Evolutionary conservation across 2,797 vertebrate species (phyloP).

Genomic region (Tadarida brasiliensis): DNA sequence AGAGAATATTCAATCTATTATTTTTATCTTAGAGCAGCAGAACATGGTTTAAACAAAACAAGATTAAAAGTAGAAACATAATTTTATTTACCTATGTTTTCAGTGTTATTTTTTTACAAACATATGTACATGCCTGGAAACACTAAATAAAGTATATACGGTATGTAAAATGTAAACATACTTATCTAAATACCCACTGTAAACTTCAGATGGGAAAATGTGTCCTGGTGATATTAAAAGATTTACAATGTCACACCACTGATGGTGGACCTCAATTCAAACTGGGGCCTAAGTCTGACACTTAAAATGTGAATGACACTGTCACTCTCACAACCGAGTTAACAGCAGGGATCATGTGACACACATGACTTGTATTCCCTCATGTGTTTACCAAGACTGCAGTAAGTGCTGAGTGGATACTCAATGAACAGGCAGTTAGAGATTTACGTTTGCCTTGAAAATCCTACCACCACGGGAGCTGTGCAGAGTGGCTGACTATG

Average conservation of each 20-base stretch:
- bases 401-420: not conserved
- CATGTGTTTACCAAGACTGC: not conserved
- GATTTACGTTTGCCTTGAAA: not conserved
- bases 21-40: constrained; percentile 59
- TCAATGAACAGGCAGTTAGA: not conserved
- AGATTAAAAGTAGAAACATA: not conserved
- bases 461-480: not conserved
- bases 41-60: constrained; percentile 58
- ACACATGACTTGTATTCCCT: not conserved
- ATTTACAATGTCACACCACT: not conserved
- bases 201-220: not conserved
- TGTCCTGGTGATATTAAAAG: not conserved
- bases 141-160: constrained; percentile 10
- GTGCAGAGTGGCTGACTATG: not conserved
- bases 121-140: constrained; percentile 6
- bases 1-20: not conserved
- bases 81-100: constrained; percentile 51
- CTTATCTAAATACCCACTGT: not conserved
- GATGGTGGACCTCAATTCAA: not conserved
- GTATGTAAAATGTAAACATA: constrained; percentile 27
- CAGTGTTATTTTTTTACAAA: constrained; percentile 60
- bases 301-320: not conserved
- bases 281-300: not conserved
- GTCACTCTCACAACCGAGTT: not conserved
- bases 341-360: not conserved